phyloP scores from a whole-genome alignment of 2,797 vertebrate genomes.

The Liparis tanakae region DNA sequence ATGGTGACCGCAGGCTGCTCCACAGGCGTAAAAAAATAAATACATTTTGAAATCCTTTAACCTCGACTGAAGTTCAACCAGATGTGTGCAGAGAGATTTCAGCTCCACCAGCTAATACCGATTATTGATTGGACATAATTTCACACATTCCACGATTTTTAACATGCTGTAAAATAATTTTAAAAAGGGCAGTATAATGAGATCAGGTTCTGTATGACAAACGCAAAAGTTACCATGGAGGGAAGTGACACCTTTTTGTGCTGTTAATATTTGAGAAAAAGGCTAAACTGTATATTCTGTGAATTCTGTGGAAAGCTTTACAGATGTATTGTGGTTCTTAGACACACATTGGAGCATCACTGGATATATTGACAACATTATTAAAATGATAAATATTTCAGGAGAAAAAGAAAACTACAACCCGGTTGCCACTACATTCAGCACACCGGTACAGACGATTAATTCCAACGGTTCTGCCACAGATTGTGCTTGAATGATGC shows the following conservation, averaged over 20 bases:
- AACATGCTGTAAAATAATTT: constrained; percentile 18
- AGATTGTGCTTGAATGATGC: background rate
- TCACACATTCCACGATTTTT: constrained; percentile 18
- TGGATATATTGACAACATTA: background rate
- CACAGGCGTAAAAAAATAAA: background rate
- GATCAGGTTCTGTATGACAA: background rate
- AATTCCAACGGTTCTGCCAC: background rate
- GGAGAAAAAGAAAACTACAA: background rate
- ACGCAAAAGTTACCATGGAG: background rate
- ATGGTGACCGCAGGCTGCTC: background rate
- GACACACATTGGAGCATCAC: background rate
- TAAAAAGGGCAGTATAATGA: background rate
- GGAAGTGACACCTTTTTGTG: background rate
- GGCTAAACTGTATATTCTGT: background rate
- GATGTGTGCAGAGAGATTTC: background rate
- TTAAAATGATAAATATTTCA: background rate
- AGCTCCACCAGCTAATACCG: constrained; percentile 23
- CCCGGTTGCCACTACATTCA: background rate
- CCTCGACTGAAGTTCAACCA: background rate
- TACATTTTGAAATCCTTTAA: background rate
- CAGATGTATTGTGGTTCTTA: too few relatives aligned
- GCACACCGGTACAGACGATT: background rate
- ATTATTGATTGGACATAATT: constrained; percentile 26
- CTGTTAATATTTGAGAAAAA: background rate
- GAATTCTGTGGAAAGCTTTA: background rate